These are phyloP conservation scores for Rhinophrynus dorsalis DNA, from an alignment of 2,797 vertebrate genomes.

Conservation along the genomic window DNA sequence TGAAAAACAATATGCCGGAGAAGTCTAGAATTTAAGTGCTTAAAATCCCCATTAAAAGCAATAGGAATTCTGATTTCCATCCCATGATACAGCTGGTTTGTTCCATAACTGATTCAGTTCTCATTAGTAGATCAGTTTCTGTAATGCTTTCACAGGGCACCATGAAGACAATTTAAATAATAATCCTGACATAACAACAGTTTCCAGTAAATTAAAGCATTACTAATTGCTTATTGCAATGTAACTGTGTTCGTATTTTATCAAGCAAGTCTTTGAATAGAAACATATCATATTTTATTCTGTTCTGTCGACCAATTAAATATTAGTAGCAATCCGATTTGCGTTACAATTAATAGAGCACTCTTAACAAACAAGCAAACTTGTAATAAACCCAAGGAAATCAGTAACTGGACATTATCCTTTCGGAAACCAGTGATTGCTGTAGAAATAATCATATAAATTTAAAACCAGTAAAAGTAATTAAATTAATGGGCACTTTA, in stretches of 20 bases:
- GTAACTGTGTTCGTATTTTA: neutral
- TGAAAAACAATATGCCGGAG: too few species aligned
- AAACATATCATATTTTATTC: neutral
- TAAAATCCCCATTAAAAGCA: too few species aligned
- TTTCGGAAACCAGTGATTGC: constrained; percentile 4
- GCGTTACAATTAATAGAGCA: neutral
- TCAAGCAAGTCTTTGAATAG: neutral
- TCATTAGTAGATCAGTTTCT: too few species aligned
- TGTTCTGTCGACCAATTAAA: neutral
- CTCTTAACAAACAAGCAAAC: neutral
- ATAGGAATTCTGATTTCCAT: too few species aligned
- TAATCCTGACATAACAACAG: too few species aligned
- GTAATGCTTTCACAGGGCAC: too few species aligned
- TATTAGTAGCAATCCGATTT: neutral
- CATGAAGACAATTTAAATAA: too few species aligned
- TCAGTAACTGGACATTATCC: neutral
- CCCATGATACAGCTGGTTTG: too few species aligned
- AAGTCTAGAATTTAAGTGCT: too few species aligned
- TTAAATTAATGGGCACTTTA: constrained; percentile 31
- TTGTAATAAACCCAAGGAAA: constrained; percentile 10
- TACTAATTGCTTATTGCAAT: too few species aligned
- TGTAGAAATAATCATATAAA: constrained; percentile 6
- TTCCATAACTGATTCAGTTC: too few species aligned
- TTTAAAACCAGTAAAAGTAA: constrained; percentile 14
- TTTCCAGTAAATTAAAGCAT: too few species aligned